phyloP scores from a whole-genome alignment of 1,140 invertebrate species.

The Saxidomus purpurata region DNA sequence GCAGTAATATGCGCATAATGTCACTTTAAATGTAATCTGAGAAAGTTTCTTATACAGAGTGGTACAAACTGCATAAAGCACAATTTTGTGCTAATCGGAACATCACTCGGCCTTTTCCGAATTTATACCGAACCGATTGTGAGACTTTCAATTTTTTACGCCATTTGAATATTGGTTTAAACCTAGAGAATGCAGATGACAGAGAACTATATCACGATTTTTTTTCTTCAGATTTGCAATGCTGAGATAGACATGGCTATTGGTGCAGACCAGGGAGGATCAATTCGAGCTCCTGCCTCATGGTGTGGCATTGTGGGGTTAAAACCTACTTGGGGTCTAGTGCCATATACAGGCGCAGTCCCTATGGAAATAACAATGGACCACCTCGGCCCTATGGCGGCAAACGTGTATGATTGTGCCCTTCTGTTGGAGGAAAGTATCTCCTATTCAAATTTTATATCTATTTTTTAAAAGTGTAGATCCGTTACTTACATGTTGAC shows the following conservation, averaged over 20 bases:
- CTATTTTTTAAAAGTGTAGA: background rate
- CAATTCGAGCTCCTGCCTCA: slow-evolving; percentile 81
- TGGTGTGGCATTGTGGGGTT: slow-evolving; percentile 83
- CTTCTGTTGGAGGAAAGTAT: slow-evolving; percentile 77
- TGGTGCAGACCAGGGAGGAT: slow-evolving; percentile 82
- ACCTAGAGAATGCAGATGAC: too few relatives aligned
- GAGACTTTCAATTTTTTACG: too few relatives aligned
- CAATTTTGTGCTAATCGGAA: too few relatives aligned
- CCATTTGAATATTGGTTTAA: too few relatives aligned
- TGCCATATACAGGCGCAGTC: slow-evolving; percentile 80
- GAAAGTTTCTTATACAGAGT: too few relatives aligned
- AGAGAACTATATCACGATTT: too few relatives aligned
- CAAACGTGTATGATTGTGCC: slow-evolving; percentile 80
- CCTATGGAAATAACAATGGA: slow-evolving; percentile 76
- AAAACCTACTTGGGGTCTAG: slow-evolving; percentile 84
- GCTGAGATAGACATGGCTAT: slow-evolving; percentile 79
- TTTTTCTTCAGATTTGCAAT: slow-evolving; percentile 75
- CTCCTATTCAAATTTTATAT: background rate
- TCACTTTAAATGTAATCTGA: too few relatives aligned
- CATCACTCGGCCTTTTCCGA: too few relatives aligned
- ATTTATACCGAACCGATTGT: too few relatives aligned
- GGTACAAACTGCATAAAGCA: too few relatives aligned
- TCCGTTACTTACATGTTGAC: background rate
- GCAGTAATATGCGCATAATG: too few relatives aligned
- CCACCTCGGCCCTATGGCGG: slow-evolving; percentile 82